Evolutionary conservation across 92 coral and sea anemone genomes (phyloP).

Genomic region (Epizoanthus stellaris): DNA sequence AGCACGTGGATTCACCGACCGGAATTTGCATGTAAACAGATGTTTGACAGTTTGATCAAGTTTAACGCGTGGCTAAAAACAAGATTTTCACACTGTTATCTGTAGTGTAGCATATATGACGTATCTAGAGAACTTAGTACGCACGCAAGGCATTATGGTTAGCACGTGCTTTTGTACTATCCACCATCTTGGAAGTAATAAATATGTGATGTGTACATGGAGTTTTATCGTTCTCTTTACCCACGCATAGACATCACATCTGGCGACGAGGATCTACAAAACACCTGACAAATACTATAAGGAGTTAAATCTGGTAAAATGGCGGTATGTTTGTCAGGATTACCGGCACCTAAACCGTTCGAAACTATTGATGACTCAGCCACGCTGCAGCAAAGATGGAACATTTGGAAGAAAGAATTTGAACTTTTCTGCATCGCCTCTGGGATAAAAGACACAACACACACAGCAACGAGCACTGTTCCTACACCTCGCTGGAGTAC

Average conservation of each 20-base stretch:
- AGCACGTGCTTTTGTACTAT: too few species aligned
- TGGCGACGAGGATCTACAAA: slow-evolving; percentile 24
- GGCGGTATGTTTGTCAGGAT: slow-evolving; percentile 46
- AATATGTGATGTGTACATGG: not conserved
- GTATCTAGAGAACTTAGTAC: too few species aligned
- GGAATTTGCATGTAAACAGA: too few species aligned
- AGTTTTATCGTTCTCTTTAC: too few species aligned
- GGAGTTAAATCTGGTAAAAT: not conserved
- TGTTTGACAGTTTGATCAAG: too few species aligned
- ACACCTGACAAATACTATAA: too few species aligned
- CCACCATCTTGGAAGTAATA: not conserved
- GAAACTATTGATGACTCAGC: slow-evolving; percentile 6
- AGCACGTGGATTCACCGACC: too few species aligned
- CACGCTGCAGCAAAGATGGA: slow-evolving; percentile 19
- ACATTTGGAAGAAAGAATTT: slow-evolving; percentile 42
- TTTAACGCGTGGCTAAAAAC: too few species aligned
- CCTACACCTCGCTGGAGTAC: slow-evolving; percentile 57
- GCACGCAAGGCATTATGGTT: too few species aligned
- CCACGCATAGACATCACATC: too few species aligned
- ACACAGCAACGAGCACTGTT: slow-evolving; percentile 41
- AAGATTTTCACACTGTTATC: too few species aligned
- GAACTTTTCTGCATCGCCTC: slow-evolving; percentile 40
- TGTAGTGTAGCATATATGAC: too few species aligned
- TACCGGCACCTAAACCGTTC: slow-evolving; percentile 27
- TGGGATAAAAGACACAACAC: slow-evolving; percentile 36